phyloP scores from a whole-genome alignment of 2,113 vertebrate species.

The Bucco capensis region DNA sequence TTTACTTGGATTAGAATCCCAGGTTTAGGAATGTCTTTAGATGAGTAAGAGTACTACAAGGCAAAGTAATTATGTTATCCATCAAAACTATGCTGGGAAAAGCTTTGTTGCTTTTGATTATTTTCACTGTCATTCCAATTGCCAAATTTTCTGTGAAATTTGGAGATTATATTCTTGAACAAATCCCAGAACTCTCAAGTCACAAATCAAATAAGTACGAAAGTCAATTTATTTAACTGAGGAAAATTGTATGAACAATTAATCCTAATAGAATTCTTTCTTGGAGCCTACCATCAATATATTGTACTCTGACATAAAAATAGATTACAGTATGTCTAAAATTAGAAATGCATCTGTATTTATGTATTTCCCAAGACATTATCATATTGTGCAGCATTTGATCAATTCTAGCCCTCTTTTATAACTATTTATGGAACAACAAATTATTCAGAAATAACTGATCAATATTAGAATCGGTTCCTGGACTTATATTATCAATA shows the following conservation, averaged over 20 bases:
- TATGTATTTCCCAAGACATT: slow-evolving; percentile 62
- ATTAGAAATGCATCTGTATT: slow-evolving; percentile 74
- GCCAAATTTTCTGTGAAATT: slow-evolving; percentile 41
- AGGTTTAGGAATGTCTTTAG: background rate
- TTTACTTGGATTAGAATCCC: background rate
- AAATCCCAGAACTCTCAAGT: slow-evolving; percentile 25
- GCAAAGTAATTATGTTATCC: slow-evolving; percentile 2
- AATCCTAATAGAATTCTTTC: slow-evolving; percentile 53
- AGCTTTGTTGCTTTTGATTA: background rate
- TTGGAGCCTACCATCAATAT: slow-evolving; percentile 26
- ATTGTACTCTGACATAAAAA: slow-evolving; percentile 66
- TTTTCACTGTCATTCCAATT: slow-evolving; percentile 12
- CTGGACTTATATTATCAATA: background rate
- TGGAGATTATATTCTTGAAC: slow-evolving; percentile 32
- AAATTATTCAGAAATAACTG: slow-evolving; percentile 65
- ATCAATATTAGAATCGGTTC: slow-evolving; percentile 59
- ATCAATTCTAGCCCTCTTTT: slow-evolving; percentile 62
- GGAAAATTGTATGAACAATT: slow-evolving; percentile 57
- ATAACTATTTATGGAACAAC: slow-evolving; percentile 69
- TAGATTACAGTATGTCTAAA: slow-evolving; percentile 62
- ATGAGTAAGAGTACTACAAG: background rate
- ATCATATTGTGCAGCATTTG: slow-evolving; percentile 28
- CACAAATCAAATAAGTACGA: slow-evolving; percentile 63
- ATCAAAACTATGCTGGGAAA: background rate
- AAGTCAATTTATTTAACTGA: slow-evolving; percentile 68